Percentiles rank a stretch among this genome's conserved stretches.
Evolutionary conservation across 92 coral and sea anemone genomes (phyloP).

Genomic region (Palythoa heliodiscus): DNA sequence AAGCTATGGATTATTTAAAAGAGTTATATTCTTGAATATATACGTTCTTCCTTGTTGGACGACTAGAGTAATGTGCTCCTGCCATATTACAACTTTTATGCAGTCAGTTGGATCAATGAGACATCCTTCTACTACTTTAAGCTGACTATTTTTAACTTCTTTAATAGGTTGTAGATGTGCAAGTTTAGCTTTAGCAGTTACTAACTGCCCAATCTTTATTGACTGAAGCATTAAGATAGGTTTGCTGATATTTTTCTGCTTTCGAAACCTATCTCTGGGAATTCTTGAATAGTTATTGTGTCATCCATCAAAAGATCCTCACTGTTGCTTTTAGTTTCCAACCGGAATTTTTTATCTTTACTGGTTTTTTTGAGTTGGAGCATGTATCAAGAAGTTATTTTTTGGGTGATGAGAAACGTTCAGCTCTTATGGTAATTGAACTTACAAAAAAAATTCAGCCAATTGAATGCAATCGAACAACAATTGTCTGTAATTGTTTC

Average conservation of each 20-base stretch:
- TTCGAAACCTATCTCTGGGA: slow-evolving; percentile 5
- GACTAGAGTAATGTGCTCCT: neutral
- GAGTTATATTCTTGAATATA: neutral
- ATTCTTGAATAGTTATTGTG: slow-evolving; percentile 14
- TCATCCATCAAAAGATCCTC: slow-evolving; percentile 27
- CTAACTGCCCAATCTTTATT: slow-evolving; percentile 3
- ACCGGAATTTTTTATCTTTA: slow-evolving; percentile 21
- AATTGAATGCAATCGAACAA: neutral
- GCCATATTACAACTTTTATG: neutral
- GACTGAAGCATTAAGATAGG: neutral
- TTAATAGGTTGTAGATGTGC: slow-evolving; percentile 2
- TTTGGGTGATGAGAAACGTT: slow-evolving; percentile 8
- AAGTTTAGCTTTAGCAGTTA: slow-evolving; percentile 3
- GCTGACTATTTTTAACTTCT: slow-evolving; percentile 9
- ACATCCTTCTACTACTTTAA: neutral
- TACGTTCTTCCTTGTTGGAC: neutral
- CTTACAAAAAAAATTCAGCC: neutral
- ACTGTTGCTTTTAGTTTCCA: slow-evolving; percentile 26
- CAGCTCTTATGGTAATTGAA: neutral
- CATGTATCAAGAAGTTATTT: slow-evolving; percentile 18
- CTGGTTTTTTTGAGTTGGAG: slow-evolving; percentile 24
- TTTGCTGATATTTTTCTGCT: slow-evolving; percentile 15
- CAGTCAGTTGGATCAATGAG: slow-evolving; percentile 15
- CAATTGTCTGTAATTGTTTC: neutral
- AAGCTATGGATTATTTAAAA: slow-evolving; percentile 7